Evolutionary conservation across 37 sponge, comb jelly and placozoan genomes (phyloP).

Genomic region (Axinella damicornis): DNA sequence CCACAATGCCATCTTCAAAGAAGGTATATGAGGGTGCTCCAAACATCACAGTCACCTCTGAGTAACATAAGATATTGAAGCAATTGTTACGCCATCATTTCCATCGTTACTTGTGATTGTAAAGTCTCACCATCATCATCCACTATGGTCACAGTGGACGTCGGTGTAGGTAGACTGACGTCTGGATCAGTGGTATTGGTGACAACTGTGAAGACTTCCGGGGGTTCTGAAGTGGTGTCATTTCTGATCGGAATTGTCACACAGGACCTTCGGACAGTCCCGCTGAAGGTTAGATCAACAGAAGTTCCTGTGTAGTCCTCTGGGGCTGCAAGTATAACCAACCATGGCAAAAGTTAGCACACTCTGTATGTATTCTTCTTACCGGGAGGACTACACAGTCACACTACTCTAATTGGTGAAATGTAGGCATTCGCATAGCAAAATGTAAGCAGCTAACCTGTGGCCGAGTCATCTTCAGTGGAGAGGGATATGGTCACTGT

Average conservation of each 20-base stretch:
- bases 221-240: not conserved
- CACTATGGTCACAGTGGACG: not conserved
- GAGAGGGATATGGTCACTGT: not conserved
- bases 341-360: no score
- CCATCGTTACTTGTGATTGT: not conserved
- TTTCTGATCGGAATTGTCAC: not conserved
- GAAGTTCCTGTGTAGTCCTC: no score
- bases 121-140: not conserved
- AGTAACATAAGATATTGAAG: not conserved
- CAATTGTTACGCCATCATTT: not conserved
- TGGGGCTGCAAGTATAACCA: no score
- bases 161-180: not conserved
- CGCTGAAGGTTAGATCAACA: no score
- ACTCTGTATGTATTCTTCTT: no score
- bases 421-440: no score
- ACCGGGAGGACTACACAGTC: no score
- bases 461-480: not conserved
- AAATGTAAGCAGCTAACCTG: no score
- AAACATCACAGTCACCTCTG: conserved; percentile 32
- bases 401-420: no score
- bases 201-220: not conserved
- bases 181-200: not conserved
- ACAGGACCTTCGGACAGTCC: not conserved
- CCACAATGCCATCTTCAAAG: conserved; percentile 9
- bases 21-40: conserved; percentile 21